phyloP scores from a whole-genome alignment of 2,888 invertebrate genomes.

The Papilio protenor region DNA sequence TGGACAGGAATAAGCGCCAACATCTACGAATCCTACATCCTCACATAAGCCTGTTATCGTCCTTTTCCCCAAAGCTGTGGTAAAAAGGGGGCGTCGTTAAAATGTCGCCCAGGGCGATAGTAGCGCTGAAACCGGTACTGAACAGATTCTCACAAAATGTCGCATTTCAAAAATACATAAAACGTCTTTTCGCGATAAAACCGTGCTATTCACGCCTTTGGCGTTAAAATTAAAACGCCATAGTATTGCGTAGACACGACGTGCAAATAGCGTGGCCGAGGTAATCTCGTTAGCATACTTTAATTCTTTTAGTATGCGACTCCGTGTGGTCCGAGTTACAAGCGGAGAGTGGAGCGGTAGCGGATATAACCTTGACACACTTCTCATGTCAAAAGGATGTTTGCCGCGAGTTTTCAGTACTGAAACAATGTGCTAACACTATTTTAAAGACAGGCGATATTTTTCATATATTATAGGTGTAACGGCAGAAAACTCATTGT shows the following conservation, averaged over 20 bases:
- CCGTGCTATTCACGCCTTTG: not conserved
- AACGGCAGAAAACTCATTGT: too few species aligned
- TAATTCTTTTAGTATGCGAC: conserved; percentile 36
- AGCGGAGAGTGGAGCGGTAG: conserved; percentile 21
- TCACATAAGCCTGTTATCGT: too few species aligned
- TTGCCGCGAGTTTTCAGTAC: not conserved
- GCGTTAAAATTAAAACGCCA: conserved; percentile 14
- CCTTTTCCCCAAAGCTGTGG: not conserved
- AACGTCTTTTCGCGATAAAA: not conserved
- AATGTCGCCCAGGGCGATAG: too few species aligned
- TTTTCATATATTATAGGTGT: too few species aligned
- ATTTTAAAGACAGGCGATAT: not conserved
- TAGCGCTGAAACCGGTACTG: not conserved
- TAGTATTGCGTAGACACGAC: conserved; percentile 17
- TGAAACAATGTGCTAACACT: not conserved
- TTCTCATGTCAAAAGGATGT: not conserved
- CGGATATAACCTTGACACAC: conserved; percentile 25
- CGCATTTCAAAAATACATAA: not conserved
- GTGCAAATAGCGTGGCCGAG: conserved; percentile 27
- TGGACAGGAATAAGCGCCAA: too few species aligned
- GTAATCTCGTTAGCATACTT: conserved; percentile 39
- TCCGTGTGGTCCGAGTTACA: conserved; percentile 12
- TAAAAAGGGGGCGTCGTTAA: too few species aligned
- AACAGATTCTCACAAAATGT: not conserved
- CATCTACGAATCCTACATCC: too few species aligned